Evolutionary conservation across 2,888 invertebrate genomes (phyloP), one percentile per base, ranked within the genome.

Genomic region (Drosophila kokeensis): DNA sequence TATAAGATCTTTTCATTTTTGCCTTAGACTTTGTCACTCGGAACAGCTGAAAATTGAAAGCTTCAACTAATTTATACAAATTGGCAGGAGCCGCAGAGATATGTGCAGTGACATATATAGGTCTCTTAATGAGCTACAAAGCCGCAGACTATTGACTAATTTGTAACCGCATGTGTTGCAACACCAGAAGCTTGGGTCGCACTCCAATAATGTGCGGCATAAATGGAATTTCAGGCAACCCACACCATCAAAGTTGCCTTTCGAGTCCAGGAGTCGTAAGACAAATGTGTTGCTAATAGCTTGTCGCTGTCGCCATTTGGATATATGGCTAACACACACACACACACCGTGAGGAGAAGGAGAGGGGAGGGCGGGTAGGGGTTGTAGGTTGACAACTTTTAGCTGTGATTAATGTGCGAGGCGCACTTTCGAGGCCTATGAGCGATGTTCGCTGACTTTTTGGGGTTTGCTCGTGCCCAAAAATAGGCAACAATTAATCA

Each of bases 201-300:
- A 82, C 82, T 87, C 82, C 78, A 72, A 77, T 81, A 76, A 71
- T 64, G 42, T 77, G 68, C 58, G 76, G 75, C 75, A 76, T 62
- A 83, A 85, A 78, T 81, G 76, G 79, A 79, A 89, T 89, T 88
- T 79, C 79, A 73, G 85, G 68, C 45, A 54, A 27, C 4, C 15
- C 21, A 21, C 1, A n/a, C 38, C 36, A 15, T 2, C 62, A 69
- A 79, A 69, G 74, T 78, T 62, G 27, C n/a, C 83, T 69, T 83
- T 75, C 34, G 69, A 69, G 69, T 73, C n/a, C 24, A 30, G 57
- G 18, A 65, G 54, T 52, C 74, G 55, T 66, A 89, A 86, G 85
- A 86, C 85, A 86, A 86, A 86, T 86, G 85, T 87, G 85, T 87
- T 89, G 87, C 85, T 90, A 87, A 90, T 87, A 88, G 90, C 90